Percentiles rank a stretch among this genome's conserved stretches.
phyloP scores from a whole-genome alignment of 2,888 invertebrate genomes.

The Ephialtes manifestator region DNA sequence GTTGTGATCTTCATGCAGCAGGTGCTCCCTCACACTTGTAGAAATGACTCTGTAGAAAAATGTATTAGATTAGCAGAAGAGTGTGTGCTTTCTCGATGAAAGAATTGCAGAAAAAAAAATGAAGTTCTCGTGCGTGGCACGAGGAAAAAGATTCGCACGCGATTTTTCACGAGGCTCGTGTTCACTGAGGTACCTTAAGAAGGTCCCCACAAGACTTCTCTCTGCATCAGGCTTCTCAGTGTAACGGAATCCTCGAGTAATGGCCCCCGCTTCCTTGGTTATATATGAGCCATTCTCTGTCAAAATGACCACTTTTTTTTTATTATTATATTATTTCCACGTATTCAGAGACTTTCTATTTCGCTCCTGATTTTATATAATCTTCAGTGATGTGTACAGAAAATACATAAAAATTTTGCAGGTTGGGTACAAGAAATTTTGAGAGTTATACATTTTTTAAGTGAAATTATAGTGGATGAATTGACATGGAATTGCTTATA shows the following conservation, averaged over 20 bases:
- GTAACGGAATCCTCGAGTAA: slow-evolving; percentile 47
- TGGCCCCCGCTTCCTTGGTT: slow-evolving; percentile 30
- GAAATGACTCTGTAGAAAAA: slow-evolving; percentile 6
- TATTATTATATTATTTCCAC: too few species aligned
- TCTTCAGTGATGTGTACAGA: too few species aligned
- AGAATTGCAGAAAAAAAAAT: not conserved
- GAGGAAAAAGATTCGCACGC: slow-evolving; percentile 32
- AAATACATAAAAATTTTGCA: too few species aligned
- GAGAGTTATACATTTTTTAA: too few species aligned
- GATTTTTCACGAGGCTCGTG: slow-evolving; percentile 36
- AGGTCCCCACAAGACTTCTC: slow-evolving; percentile 19
- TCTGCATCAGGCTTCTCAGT: slow-evolving; percentile 3
- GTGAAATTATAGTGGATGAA: too few species aligned
- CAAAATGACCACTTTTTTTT: too few species aligned
- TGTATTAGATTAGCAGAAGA: slow-evolving; percentile 4
- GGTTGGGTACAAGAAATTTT: too few species aligned
- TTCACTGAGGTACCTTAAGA: not conserved
- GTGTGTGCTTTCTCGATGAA: not conserved
- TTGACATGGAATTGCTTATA: too few species aligned
- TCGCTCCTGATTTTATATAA: too few species aligned
- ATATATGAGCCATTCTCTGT: not conserved
- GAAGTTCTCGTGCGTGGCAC: slow-evolving; percentile 1
- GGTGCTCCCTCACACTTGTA: slow-evolving; percentile 15
- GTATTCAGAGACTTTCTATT: too few species aligned
- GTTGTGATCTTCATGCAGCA: not conserved